These are phyloP conservation scores for Cotesia chilonis DNA, from an alignment of 1,140 invertebrate genomes.

Conservation along the genomic window DNA sequence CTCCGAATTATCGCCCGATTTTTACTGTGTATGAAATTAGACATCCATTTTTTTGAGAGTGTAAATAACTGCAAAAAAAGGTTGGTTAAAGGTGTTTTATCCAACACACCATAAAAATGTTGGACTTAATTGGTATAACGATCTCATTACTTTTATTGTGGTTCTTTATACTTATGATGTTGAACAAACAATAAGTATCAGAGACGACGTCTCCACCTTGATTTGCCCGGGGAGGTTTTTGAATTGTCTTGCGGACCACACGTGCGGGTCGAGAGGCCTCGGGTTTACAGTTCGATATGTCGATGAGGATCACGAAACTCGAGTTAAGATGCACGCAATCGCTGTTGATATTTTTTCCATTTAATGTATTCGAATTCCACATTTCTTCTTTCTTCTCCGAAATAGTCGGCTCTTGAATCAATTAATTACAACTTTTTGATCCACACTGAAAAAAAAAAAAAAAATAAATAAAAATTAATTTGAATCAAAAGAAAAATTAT, in stretches of 20 bases:
- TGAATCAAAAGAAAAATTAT: no score
- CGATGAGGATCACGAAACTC: neutral
- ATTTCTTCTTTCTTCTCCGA: neutral
- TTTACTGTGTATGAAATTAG: no score
- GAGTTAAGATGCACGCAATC: neutral
- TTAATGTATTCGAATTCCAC: neutral
- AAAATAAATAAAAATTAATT: no score
- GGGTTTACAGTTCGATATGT: conserved; percentile 8
- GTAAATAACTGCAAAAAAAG: neutral
- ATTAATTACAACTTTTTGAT: no score
- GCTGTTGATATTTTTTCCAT: neutral
- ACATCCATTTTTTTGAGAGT: no score
- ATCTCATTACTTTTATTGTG: conserved; percentile 5
- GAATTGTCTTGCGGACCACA: conserved; percentile 17
- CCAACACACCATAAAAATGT: neutral
- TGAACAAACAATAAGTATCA: conserved; percentile 19
- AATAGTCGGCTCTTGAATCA: no score
- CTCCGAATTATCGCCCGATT: no score
- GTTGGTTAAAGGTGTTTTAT: neutral
- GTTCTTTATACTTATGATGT: conserved; percentile 11
- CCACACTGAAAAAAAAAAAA: no score
- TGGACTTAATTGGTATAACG: neutral
- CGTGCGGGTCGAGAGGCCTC: conserved; percentile 15
- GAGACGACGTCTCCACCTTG: conserved; percentile 12
- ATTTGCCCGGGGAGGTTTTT: conserved; percentile 19